Percentiles rank a stretch among this genome's conserved stretches.
These are phyloP conservation scores for Colletes collaris DNA, from an alignment of 2,888 invertebrate species.

Conservation along the genomic window DNA sequence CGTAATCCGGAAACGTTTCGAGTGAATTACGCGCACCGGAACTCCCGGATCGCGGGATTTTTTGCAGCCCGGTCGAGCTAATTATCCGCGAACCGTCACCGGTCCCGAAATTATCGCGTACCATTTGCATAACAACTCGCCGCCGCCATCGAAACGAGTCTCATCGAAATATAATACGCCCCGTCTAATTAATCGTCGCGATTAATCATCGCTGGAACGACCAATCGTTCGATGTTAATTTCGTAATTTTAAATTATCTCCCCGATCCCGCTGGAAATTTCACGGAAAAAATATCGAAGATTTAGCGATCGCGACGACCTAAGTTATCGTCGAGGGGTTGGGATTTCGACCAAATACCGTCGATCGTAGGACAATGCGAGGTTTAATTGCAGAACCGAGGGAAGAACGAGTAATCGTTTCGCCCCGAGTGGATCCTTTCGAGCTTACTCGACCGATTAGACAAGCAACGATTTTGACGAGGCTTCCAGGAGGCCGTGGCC, in stretches of 20 bases:
- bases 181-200: conserved; percentile 42
- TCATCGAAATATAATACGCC: conserved; percentile 48
- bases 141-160: conserved; percentile 52
- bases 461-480: neutral
- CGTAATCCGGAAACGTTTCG: conserved; percentile 42
- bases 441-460: too few species aligned
- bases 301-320: too few species aligned
- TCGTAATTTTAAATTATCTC: conserved; percentile 5
- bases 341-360: too few species aligned
- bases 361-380: too few species aligned
- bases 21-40: conserved; percentile 44
- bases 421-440: too few species aligned
- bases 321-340: too few species aligned
- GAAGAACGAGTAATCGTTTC: too few species aligned
- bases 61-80: conserved; percentile 34
- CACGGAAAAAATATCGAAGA: too few species aligned
- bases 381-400: too few species aligned
- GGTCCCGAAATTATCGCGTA: conserved; percentile 30
- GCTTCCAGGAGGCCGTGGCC: neutral
- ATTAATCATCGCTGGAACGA: conserved; percentile 48
- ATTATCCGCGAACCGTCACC: conserved; percentile 56
- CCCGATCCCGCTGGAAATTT: too few species aligned
- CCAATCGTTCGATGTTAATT: conserved; percentile 41
- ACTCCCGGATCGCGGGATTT: conserved; percentile 17
- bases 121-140: conserved; percentile 61